Percentiles rank a stretch among this genome's conserved stretches.
These are phyloP conservation scores for Myotis pilosus DNA, from an alignment of 2,797 vertebrate genomes.

Conservation along the genomic window DNA sequence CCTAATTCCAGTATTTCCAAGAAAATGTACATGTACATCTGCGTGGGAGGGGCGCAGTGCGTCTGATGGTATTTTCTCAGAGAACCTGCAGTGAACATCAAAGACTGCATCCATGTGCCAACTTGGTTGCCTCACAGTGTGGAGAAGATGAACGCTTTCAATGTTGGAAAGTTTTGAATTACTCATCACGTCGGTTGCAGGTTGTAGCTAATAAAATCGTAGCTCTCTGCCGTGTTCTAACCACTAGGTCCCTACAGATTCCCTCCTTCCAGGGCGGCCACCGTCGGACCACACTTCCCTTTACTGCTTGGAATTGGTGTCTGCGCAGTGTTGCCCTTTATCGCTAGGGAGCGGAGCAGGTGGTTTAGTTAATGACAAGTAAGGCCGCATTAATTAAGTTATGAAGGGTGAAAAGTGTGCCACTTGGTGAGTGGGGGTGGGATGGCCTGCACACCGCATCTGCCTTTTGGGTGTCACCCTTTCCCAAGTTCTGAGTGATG, in stretches of 20 bases:
- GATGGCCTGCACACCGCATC: not conserved
- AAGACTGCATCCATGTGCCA: constrained; percentile 33
- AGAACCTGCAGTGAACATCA: constrained; percentile 15
- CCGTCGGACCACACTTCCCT: not conserved
- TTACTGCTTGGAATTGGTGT: constrained; percentile 16
- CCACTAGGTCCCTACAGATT: not conserved
- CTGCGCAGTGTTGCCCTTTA: not conserved
- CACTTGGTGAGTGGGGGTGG: not conserved
- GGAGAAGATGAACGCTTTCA: constrained; percentile 43
- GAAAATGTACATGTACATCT: not conserved
- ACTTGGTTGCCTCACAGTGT: constrained; percentile 44
- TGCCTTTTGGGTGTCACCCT: not conserved
- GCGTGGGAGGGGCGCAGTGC: not conserved
- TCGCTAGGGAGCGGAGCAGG: not conserved
- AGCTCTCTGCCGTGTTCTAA: constrained; percentile 1
- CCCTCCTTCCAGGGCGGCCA: not conserved
- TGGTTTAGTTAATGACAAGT: constrained; percentile 28
- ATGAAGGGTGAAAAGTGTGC: not conserved
- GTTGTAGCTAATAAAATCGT: constrained; percentile 33
- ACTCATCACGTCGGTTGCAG: constrained; percentile 45
- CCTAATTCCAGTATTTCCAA: not conserved
- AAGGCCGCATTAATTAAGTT: not conserved
- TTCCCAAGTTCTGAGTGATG: not conserved
- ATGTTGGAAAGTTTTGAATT: constrained; percentile 28
- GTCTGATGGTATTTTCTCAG: not conserved